Conservation (phyloP, 1,140 invertebrate genomes). For the Onthophagus taurus region DNA sequence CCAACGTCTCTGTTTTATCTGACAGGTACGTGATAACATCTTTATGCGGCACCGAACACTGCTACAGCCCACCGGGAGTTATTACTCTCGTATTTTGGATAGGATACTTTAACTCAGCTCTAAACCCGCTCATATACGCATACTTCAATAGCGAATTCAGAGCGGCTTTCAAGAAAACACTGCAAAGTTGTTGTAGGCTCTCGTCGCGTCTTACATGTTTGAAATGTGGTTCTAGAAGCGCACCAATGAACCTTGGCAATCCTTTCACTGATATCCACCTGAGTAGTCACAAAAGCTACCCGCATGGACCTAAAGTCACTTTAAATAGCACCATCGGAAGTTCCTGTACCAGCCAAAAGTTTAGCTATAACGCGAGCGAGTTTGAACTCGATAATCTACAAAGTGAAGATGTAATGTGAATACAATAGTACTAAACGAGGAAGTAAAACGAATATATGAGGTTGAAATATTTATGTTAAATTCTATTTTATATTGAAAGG, state of each 20-base stretch:
- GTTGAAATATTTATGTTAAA: too few relatives aligned
- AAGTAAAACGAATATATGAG: too few relatives aligned
- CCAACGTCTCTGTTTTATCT: slow-evolving; percentile 17
- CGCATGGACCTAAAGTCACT: slow-evolving; percentile 9
- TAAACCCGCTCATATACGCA: slow-evolving; percentile 93
- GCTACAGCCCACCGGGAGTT: slow-evolving; percentile 63
- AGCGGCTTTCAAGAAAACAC: slow-evolving; percentile 83
- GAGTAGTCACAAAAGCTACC: slow-evolving; percentile 41
- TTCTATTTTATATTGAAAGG: too few relatives aligned
- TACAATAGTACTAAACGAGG: too few relatives aligned
- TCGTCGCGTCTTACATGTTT: slow-evolving; percentile 25
- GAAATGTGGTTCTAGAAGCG: slow-evolving; percentile 32
- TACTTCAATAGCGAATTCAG: slow-evolving; percentile 96
- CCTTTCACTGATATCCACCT: slow-evolving; percentile 55
- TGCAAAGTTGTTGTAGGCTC: slow-evolving; percentile 68
- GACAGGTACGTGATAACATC: slow-evolving; percentile 73
- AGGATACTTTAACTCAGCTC: slow-evolving; percentile 93
- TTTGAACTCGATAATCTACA: slow-evolving; percentile 34
- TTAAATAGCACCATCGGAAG: slow-evolving; percentile 23
- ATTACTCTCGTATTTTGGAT: slow-evolving; percentile 91
- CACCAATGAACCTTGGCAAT: slow-evolving; percentile 44
- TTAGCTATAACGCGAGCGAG: slow-evolving; percentile 33
- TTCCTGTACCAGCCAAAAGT: slow-evolving; percentile 18
- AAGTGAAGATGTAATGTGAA: slow-evolving; percentile 33
- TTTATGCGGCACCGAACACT: slow-evolving; percentile 58